Evolutionary conservation across 2,888 invertebrate genomes (phyloP).

Genomic region (Cistogaster globosa): DNA sequence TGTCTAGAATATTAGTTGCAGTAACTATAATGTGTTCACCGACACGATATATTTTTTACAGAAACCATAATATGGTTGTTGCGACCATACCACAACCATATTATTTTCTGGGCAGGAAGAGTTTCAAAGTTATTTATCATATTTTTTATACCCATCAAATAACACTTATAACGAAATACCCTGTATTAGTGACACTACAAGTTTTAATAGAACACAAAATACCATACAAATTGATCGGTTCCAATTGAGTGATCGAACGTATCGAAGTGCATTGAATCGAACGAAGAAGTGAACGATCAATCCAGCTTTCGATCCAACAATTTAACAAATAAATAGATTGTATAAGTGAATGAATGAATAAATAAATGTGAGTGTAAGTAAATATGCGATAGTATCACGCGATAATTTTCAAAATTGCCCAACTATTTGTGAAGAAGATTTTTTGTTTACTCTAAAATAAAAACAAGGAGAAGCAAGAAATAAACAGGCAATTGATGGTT

Average conservation of each 20-base stretch:
- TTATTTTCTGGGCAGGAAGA: too few relatives aligned
- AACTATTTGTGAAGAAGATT: conserved; percentile 36
- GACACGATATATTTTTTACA: too few relatives aligned
- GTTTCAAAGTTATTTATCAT: too few relatives aligned
- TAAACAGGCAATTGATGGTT: conserved; percentile 19
- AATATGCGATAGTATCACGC: conserved; percentile 81
- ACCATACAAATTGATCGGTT: conserved; percentile 83
- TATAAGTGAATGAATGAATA: conserved; percentile 62
- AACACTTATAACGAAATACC: conserved; percentile 21
- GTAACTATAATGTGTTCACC: too few relatives aligned
- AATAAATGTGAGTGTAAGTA: conserved; percentile 77
- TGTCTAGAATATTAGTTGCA: too few relatives aligned
- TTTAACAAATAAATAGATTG: conserved; percentile 38
- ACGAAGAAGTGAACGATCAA: conserved; percentile 57
- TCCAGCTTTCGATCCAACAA: conserved; percentile 25
- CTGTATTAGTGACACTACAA: conserved; percentile 20
- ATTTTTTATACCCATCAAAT: neutral
- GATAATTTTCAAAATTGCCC: conserved; percentile 75
- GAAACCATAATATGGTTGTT: too few relatives aligned
- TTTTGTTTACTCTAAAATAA: neutral
- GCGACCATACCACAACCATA: too few relatives aligned
- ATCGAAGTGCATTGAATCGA: conserved; percentile 73
- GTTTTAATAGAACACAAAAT: conserved; percentile 66
- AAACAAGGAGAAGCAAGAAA: neutral
- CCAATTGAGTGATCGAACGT: conserved; percentile 82